A percentile compares a stretch with the other conserved stretches of the same genome.
Evolutionary conservation across 2,113 vertebrate species (phyloP).

Genomic region (Addax nasomaculatus): DNA sequence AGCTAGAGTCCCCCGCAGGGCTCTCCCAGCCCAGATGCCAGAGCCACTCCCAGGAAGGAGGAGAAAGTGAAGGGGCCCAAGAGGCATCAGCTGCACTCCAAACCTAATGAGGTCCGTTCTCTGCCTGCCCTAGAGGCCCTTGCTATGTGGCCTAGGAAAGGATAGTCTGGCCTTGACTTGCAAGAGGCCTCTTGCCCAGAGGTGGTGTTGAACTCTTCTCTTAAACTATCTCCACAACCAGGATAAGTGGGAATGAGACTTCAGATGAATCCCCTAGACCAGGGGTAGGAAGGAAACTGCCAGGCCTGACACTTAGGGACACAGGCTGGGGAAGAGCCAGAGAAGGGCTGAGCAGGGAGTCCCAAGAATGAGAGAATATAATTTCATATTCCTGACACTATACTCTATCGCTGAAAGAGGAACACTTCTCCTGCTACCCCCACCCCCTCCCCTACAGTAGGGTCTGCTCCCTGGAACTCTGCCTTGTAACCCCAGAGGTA

Average conservation of each 20-base stretch:
- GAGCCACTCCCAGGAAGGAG: not conserved
- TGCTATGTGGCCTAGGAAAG: not conserved
- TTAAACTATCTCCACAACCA: not conserved
- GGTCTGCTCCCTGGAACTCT: not conserved
- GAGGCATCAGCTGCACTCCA: not conserved
- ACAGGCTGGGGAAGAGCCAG: not conserved
- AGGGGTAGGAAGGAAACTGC: not conserved
- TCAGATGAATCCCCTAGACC: not conserved
- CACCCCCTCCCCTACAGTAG: not conserved
- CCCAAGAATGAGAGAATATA: not conserved
- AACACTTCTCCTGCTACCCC: not conserved
- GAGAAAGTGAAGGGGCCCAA: not conserved
- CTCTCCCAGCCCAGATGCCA: not conserved
- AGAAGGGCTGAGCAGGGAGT: not conserved
- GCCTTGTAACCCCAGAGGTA: not conserved
- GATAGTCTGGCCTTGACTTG: not conserved
- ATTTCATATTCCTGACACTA: not conserved
- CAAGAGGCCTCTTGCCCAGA: slow-evolving; percentile 5
- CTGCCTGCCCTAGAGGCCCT: not conserved
- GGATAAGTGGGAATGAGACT: not conserved
- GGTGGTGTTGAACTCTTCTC: not conserved
- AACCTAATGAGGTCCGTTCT: not conserved
- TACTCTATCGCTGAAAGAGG: not conserved
- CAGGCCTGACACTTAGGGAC: not conserved
- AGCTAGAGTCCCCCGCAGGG: not conserved